Base-by-base conservation (phyloP, 2,113 vertebrate genomes). In the Talpa occidentalis region DNA sequence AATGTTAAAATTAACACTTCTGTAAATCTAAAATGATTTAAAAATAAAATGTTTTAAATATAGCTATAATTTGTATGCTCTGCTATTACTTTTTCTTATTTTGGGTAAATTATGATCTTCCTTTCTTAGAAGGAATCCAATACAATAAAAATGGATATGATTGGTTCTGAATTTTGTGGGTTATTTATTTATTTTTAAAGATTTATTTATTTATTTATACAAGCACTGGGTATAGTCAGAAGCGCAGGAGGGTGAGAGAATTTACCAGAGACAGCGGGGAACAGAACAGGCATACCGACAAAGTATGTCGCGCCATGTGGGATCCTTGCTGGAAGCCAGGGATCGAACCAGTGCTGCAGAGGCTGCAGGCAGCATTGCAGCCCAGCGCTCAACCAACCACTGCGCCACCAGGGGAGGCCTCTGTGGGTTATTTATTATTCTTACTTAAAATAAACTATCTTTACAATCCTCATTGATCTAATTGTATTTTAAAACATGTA, bases 381-480 rank as follows among this genome's bases (percentile, higher is more conserved):
- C n/a, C n/a, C n/a, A n/a, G n/a, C n/a, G n/a, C n/a, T n/a, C n/a
- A n/a, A n/a, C n/a, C n/a, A n/a, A n/a, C n/a, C n/a, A n/a, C n/a
- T n/a, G n/a, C n/a, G n/a, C n/a, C n/a, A n/a, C n/a, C n/a, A n/a
- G n/a, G n/a, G n/a, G n/a, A n/a, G n/a, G n/a, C n/a, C n/a, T n/a
- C n/a, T n/a, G n/a, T n/a, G n/a, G n/a, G 10, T 44, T 44, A n/a
- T 78, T 84, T 88, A 67, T 70, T 83, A 88, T 96, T 93, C 16
- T 76, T 89, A 54, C 30, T 66, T 17, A 69, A 90, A 85, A 92
- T 35, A 21, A 90, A 42, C 5, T 47, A 7, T 76, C 5, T 83
- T 83, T 92, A 40, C 2, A 78, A 15, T 81, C n/a, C 15, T 80
- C 10, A 90, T 81, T 11, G n/a, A 70, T 47, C 19, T 80, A 82